phyloP scores from a whole-genome alignment of 2,888 invertebrate species.

The Dolichopus griseipennis region DNA sequence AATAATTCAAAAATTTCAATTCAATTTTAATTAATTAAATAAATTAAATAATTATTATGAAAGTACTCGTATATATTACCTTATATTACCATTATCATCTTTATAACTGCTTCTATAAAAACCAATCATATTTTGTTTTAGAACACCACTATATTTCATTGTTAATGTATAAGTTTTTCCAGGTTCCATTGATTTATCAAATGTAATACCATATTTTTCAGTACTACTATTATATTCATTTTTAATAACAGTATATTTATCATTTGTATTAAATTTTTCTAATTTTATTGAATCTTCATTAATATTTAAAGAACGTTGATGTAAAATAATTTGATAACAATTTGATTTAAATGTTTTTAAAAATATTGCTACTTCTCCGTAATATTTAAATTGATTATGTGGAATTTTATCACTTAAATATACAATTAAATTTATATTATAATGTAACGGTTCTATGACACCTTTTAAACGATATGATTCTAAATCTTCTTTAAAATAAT shows the following conservation, averaged over 20 bases:
- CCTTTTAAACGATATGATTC: slow-evolving; percentile 31
- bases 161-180: background rate
- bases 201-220: background rate
- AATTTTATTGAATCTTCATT: background rate
- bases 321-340: slow-evolving; percentile 45
- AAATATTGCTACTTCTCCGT: slow-evolving; percentile 42
- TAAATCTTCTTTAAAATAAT: background rate
- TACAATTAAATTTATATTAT: slow-evolving; percentile 47
- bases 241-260: slow-evolving; percentile 21
- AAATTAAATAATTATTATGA: too few relatives aligned
- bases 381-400: slow-evolving; percentile 28
- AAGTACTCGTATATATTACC: slow-evolving; percentile 25
- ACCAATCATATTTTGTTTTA: slow-evolving; percentile 24
- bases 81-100: slow-evolving; percentile 24
- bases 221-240: slow-evolving; percentile 16
- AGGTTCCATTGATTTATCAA: background rate
- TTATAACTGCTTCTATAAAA: slow-evolving; percentile 31
- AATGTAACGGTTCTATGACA: slow-evolving; percentile 46
- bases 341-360: slow-evolving; percentile 41
- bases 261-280: background rate
- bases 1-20: too few relatives aligned
- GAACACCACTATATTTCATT: background rate
- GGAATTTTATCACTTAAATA: slow-evolving; percentile 33
- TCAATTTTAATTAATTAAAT: too few relatives aligned
- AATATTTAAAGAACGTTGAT: slow-evolving; percentile 29